These are phyloP conservation scores for Scleropages formosus DNA, from an alignment of 2,797 vertebrate genomes.

Conservation along the genomic window DNA sequence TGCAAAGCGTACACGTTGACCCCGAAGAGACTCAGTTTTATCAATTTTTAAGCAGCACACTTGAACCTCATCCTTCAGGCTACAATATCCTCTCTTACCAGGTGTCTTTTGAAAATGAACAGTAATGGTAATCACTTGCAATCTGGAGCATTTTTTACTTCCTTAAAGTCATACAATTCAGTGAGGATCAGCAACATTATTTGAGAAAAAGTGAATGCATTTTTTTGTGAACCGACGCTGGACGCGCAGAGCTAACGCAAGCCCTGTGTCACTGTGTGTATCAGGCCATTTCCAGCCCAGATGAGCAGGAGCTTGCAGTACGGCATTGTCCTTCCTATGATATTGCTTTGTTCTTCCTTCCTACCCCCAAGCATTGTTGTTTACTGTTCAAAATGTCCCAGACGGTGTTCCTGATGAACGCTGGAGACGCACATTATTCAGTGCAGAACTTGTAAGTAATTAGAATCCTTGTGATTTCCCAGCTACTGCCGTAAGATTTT, in stretches of 20 bases:
- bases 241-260: background rate
- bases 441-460: constrained; percentile 49
- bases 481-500: constrained; percentile 27
- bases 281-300: background rate
- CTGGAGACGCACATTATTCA: constrained; percentile 22
- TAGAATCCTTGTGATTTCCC: constrained; percentile 36
- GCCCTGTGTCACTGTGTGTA: background rate
- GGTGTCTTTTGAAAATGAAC: no score
- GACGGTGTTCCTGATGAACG: constrained; percentile 23
- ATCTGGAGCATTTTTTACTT: no score
- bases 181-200: no score
- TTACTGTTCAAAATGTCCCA: constrained; percentile 3
- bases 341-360: constrained; percentile 4
- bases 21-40: no score
- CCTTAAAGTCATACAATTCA: no score
- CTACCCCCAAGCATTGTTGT: background rate
- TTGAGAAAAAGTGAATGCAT: no score
- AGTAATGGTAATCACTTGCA: no score
- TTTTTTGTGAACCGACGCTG: background rate
- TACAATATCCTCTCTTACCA: no score
- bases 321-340: constrained; percentile 2
- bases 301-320: background rate
- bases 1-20: no score
- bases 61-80: no score
- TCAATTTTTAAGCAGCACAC: no score